Conservation (phyloP, 2,888 invertebrate genomes). For the Tridacna gigas region DNA sequence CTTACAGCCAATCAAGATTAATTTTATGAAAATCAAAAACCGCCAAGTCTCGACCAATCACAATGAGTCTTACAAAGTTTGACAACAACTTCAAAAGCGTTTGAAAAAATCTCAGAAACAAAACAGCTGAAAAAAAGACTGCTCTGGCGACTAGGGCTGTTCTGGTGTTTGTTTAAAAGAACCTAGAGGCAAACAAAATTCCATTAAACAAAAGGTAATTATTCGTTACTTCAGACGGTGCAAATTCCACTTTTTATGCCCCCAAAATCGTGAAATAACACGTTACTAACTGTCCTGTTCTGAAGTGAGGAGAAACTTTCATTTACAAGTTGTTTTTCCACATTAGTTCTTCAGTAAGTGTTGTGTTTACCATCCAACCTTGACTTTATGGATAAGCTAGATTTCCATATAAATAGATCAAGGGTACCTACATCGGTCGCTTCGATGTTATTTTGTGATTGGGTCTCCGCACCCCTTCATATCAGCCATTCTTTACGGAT, state of each 20-base stretch:
- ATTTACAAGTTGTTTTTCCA: no score
- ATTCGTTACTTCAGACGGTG: neutral
- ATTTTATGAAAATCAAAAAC: slow-evolving; percentile 25
- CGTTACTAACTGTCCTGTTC: neutral
- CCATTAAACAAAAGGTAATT: neutral
- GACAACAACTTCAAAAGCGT: slow-evolving; percentile 37
- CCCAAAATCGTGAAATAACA: neutral
- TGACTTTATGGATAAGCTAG: no score
- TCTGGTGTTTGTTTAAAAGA: no score
- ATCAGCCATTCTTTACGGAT: no score
- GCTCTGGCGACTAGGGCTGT: no score
- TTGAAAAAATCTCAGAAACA: neutral
- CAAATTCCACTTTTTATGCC: neutral
- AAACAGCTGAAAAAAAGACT: neutral
- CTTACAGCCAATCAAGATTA: slow-evolving; percentile 1
- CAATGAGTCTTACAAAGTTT: slow-evolving; percentile 49
- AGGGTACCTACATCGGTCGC: no score
- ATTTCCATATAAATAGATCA: no score
- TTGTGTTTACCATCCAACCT: no score
- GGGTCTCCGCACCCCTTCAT: no score
- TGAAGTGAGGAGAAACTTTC: no score
- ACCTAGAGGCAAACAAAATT: neutral
- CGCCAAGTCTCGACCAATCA: slow-evolving; percentile 55
- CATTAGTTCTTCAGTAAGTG: no score
- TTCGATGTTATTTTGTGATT: no score